These are phyloP conservation scores for Ceratitis capitata DNA, from an alignment of 1,140 invertebrate species.

Conservation along the genomic window DNA sequence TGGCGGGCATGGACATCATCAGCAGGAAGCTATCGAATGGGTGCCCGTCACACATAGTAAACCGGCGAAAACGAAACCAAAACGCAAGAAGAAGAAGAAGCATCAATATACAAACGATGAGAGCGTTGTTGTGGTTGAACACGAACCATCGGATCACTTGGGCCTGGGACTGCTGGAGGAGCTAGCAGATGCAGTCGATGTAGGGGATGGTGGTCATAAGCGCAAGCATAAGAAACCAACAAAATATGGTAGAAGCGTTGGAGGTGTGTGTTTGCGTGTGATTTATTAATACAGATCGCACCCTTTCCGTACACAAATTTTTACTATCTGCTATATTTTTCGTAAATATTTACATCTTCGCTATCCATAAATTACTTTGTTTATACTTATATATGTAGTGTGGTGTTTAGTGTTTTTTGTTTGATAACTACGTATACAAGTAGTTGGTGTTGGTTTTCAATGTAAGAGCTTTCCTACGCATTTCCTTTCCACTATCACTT, in stretches of 20 bases:
- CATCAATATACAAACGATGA: constrained; percentile 47
- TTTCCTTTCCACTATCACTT: neutral
- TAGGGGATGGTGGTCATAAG: constrained; percentile 46
- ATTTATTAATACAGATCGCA: constrained; percentile 63
- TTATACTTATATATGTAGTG: neutral
- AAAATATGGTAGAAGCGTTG: constrained; percentile 64
- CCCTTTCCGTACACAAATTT: constrained; percentile 51
- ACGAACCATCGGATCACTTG: constrained; percentile 48
- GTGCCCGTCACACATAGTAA: constrained; percentile 23
- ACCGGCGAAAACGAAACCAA: constrained; percentile 52
- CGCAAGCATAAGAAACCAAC: constrained; percentile 56
- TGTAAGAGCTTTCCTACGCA: neutral
- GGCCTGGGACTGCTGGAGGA: constrained; percentile 58
- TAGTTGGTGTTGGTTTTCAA: neutral
- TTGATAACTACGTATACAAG: too few relatives aligned
- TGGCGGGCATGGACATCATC: constrained; percentile 44
- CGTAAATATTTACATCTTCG: too few relatives aligned
- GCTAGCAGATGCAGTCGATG: constrained; percentile 48
- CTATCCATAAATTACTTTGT: neutral
- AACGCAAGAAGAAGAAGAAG: constrained; percentile 57
- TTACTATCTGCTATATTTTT: neutral
- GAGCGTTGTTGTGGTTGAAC: constrained; percentile 46
- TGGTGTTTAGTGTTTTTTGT: neutral
- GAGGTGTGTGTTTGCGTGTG: constrained; percentile 64
- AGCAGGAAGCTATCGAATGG: constrained; percentile 43